Base-by-base conservation (phyloP, 2,888 invertebrate genomes). In the Peribatodes rhomboidaria region DNA sequence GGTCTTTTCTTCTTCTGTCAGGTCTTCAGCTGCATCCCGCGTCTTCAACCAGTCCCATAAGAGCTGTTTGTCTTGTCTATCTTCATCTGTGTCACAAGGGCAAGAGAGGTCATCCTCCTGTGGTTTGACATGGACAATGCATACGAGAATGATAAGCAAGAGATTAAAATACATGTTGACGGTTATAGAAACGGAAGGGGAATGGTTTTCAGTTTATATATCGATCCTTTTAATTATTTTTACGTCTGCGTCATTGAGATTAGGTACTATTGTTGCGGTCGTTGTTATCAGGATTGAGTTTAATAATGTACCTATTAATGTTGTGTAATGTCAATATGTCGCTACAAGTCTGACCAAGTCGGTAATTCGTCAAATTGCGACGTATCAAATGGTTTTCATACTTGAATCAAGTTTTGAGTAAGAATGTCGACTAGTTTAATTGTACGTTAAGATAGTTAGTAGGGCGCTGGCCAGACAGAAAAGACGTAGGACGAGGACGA, bases 221-320 rank as follows among this genome's bases (percentile, higher is more conserved):
- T 49, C 27, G 31, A 11, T 16, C 10, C 47, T 49, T 31, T 49
- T 46, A 46, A n/a, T 14, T 14, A 46, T 27, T 46, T 31, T 31
- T 14, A 16, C 18, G 3, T 11, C 13, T 37, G 37, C 10, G n/a
- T 22, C 13, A 22, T 20, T 2, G 0, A 10, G 16, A 49, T 10
- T 31, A 16, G 14, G 27, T 31, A 16, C 8, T 10, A 27, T 27
- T 27, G 2, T 27, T 27, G 2, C 8, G n/a, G n/a, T n/a, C n/a
- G 10, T 6, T 1, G 9, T 49, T 49, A 49, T 46, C 46, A 27
- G 46, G 22, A 46, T 2, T 14, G 41, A 41, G 9, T 14, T 14
- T 27, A 27, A 4, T 27, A 27, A 27, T 27, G 27, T 27, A n/a
- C n/a, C n/a, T n/a, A 6, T 27, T 27, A 27, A 27, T 27, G 27